phyloP scores from a whole-genome alignment of 2,113 vertebrate genomes.

The Hyla sarda region DNA sequence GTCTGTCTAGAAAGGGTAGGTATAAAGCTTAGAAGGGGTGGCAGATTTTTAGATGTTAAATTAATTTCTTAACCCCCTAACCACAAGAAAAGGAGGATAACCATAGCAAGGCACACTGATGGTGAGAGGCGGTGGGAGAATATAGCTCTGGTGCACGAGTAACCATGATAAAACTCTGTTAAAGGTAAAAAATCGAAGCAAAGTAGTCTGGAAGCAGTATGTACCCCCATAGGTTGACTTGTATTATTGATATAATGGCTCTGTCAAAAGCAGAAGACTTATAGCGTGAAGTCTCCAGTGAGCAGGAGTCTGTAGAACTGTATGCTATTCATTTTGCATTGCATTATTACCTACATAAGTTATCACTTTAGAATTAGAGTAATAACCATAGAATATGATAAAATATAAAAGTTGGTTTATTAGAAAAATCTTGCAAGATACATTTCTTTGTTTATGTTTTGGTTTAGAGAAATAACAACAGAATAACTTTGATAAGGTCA shows the following conservation, averaged over 20 bases:
- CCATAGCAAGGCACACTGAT: constrained; percentile 13
- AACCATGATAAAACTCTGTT: constrained; percentile 13
- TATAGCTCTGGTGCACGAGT: constrained; percentile 20
- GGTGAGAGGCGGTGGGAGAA: neutral
- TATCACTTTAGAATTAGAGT: neutral
- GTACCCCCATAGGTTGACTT: constrained; percentile 23
- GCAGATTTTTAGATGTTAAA: constrained; percentile 33
- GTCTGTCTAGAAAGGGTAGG: constrained; percentile 19
- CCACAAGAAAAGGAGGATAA: neutral
- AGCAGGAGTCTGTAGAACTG: constrained; percentile 2
- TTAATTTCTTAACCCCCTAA: constrained; percentile 38
- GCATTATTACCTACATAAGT: neutral
- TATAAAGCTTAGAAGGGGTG: constrained; percentile 20
- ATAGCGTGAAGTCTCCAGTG: neutral
- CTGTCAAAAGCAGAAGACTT: neutral
- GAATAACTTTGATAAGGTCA: neutral
- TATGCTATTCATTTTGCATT: neutral
- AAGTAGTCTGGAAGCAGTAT: constrained; percentile 40
- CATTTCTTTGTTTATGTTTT: neutral
- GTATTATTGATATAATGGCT: neutral
- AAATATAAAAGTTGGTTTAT: neutral
- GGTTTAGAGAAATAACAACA: neutral
- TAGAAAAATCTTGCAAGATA: neutral
- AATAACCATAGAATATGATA: neutral
- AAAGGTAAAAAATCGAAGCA: constrained; percentile 22